Evolutionary conservation across 1,140 invertebrate species (phyloP), one percentile per base, ranked within the genome.

Genomic region (Uloborus diversus): DNA sequence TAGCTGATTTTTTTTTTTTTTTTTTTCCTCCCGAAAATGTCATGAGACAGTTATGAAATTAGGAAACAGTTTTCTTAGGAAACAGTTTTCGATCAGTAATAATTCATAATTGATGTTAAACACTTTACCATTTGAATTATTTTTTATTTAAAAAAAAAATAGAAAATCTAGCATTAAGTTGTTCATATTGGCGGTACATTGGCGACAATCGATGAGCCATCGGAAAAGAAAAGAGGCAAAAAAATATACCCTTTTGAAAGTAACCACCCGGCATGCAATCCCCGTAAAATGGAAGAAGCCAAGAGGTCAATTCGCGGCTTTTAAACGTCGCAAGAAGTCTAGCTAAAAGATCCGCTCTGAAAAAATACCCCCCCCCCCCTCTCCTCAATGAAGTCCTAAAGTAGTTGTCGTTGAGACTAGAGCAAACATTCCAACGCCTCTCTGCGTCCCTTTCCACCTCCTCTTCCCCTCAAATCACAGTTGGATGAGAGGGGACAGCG

Each of bases 391-490:
- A 59, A 75, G 42, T 75, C 59, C 57, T 33, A 33, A 75, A 75
- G 71, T 75, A 75, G 59, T 75, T 75, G 71, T 75, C 71, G 71
- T 64, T 64, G 42, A 64, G 57, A 35, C 71, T 47, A 62, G 59
- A 75, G 47, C 56, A 75, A 75, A 75, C 59, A 75, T 62, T 64
- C 71, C 59, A 64, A 59, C 59, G 56, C 42, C 59, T 42, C 35
- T 27, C 71, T 51, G 49, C 64, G 71, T 75, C 53, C 57, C 37
- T 33, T 64, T 64, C 33, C 32, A 47, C 35, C 33, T 30, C 37
- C 57, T 33, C 47, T 30, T 35, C 33, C 59, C 35, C 49, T 25
- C 14, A n/a, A 53, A 53, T 53, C 49, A 7, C n/a, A 53, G 17
- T 53, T n/a, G 17, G n/a, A 42, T 13, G 32, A 20, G 59, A 62